Conservation (phyloP, 2,888 invertebrate genomes). For the Odontomyia ornata region DNA sequence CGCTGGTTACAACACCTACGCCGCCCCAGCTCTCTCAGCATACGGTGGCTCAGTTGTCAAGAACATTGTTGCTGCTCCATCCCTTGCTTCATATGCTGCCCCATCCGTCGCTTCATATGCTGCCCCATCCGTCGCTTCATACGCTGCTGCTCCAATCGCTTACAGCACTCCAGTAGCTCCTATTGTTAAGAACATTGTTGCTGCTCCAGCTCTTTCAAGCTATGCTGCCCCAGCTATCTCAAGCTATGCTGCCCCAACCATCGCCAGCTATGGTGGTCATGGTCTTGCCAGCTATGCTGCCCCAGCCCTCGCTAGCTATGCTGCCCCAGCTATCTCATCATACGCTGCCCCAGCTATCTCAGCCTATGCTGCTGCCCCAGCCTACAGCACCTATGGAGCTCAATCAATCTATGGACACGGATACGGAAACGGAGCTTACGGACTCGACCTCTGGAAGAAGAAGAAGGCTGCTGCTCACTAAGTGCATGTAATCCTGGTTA, state of each 20-base stretch:
- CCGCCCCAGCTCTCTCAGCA: not conserved
- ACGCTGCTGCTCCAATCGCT: not conserved
- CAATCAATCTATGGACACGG: not conserved
- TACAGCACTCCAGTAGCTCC: not conserved
- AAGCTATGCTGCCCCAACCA: no score
- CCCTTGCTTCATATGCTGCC: no score
- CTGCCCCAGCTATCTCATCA: not conserved
- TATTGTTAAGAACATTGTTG: not conserved
- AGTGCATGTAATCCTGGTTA: not conserved
- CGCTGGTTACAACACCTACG: not conserved
- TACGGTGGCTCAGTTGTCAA: no score
- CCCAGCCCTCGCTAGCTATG: not conserved
- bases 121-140: no score
- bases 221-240: not conserved
- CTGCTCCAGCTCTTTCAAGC: not conserved
- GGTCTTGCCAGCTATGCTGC: not conserved
- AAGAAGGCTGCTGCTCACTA: conserved; percentile 29
- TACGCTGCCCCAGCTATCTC: not conserved
- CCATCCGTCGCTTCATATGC: no score
- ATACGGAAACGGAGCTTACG: no score
- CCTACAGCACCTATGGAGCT: not conserved
- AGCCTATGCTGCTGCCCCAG: no score
- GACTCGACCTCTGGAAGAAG: no score
- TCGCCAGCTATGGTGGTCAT: not conserved
- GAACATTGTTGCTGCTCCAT: no score